Conservation (phyloP, 2,888 invertebrate genomes). For the Cantharis lateralis region DNA sequence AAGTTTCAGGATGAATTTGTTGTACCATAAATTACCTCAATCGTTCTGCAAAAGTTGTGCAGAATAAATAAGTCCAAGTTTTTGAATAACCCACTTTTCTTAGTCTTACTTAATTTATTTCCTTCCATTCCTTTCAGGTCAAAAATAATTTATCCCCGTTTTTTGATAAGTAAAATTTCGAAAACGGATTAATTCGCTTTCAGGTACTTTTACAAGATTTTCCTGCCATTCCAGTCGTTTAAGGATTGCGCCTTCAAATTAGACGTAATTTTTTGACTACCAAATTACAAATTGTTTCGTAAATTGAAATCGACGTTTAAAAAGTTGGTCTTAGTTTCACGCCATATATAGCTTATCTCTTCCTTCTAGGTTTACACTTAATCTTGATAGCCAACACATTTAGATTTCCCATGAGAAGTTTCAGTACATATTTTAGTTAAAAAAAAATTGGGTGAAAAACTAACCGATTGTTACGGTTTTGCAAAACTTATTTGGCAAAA, state of each 20-base stretch:
- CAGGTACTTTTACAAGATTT: not conserved
- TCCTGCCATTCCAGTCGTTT: not conserved
- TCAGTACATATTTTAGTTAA: not conserved
- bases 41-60: not conserved
- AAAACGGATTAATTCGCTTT: not conserved
- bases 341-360: conserved; percentile 9
- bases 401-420: conserved; percentile 14
- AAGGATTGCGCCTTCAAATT: not conserved
- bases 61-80: not conserved
- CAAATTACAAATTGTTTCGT: not conserved
- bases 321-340: not conserved
- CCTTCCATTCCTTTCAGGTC: not conserved
- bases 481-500: too few relatives aligned
- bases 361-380: conserved; percentile 14
- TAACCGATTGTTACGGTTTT: not conserved
- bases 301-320: not conserved
- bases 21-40: not conserved
- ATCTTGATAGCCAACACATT: conserved; percentile 18
- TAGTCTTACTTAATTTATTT: not conserved
- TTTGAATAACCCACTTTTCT: not conserved
- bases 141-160: not conserved
- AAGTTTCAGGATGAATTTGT: not conserved
- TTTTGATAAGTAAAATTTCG: not conserved
- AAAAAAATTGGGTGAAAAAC: not conserved
- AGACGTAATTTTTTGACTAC: not conserved